These are phyloP conservation scores for Knipowitschia caucasica DNA, from an alignment of 2,797 vertebrate genomes.

Conservation along the genomic window DNA sequence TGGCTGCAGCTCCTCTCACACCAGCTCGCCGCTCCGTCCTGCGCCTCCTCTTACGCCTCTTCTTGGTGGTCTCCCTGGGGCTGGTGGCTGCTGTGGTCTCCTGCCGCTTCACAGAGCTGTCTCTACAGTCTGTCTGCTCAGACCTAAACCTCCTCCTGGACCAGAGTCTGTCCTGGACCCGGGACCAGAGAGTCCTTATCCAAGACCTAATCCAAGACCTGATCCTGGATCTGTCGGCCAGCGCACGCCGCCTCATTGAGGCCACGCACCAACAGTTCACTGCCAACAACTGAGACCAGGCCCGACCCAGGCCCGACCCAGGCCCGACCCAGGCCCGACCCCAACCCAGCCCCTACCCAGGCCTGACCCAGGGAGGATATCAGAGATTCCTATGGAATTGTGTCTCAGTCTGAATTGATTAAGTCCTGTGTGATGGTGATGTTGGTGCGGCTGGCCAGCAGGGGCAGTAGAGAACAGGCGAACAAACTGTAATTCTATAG, in stretches of 20 bases:
- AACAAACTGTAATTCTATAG: too few relatives aligned
- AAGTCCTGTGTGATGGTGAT: slow-evolving; percentile 18
- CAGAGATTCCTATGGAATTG: slow-evolving; percentile 95
- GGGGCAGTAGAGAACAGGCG: background rate
- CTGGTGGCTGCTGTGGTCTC: slow-evolving; percentile 63
- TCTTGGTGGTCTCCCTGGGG: slow-evolving; percentile 78
- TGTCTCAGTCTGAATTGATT: slow-evolving; percentile 45
- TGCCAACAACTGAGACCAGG: background rate
- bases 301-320: background rate
- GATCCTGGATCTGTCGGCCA: slow-evolving; percentile 78
- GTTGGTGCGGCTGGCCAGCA: slow-evolving; percentile 1
- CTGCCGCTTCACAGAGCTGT: slow-evolving; percentile 84
- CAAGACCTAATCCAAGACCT: slow-evolving; percentile 78
- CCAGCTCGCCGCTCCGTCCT: slow-evolving; percentile 73
- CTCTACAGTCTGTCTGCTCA: slow-evolving; percentile 76
- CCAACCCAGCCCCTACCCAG: too few relatives aligned
- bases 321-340: background rate
- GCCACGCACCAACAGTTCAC: slow-evolving; percentile 40
- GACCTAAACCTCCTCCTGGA: slow-evolving; percentile 79
- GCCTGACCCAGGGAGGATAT: slow-evolving; percentile 38
- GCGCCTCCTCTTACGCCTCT: slow-evolving; percentile 78
- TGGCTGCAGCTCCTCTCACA: slow-evolving; percentile 54
- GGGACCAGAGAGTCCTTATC: slow-evolving; percentile 76
- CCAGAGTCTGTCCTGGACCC: slow-evolving; percentile 77
- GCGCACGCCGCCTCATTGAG: slow-evolving; percentile 60